These are phyloP conservation scores for Apostichopus japonicus DNA, from an alignment of 35 echinoderm and acorn worm species.

Conservation along the genomic window DNA sequence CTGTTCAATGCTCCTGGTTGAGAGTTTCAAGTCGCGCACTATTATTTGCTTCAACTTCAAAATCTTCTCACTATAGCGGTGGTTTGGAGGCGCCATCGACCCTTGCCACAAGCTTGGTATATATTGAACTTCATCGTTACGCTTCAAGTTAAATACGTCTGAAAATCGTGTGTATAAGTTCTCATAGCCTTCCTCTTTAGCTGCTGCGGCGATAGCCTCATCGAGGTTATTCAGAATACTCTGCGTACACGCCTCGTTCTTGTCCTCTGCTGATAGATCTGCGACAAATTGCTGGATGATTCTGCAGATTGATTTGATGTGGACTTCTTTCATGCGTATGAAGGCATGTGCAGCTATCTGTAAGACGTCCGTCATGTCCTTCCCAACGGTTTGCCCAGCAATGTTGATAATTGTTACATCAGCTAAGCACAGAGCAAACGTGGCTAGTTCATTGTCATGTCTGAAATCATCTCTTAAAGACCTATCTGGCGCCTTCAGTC, in stretches of 20 bases:
- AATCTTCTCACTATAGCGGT: conserved; percentile 45
- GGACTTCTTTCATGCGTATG: conserved; percentile 48
- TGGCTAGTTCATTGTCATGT: conserved; percentile 53
- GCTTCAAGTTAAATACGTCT: conserved; percentile 35
- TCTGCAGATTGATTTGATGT: neutral
- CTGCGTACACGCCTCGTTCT: conserved; percentile 11
- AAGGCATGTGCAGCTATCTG: conserved; percentile 55
- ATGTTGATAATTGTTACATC: conserved; percentile 60
- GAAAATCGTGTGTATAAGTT: neutral
- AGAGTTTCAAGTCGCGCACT: too few species aligned
- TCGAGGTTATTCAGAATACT: conserved; percentile 6
- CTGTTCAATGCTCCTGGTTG: neutral
- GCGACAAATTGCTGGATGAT: conserved; percentile 46
- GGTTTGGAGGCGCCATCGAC: too few species aligned
- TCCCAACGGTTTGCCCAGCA: conserved; percentile 35
- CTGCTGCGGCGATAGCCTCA: neutral
- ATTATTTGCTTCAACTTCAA: neutral
- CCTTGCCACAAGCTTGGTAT: conserved; percentile 4
- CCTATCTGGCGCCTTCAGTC: conserved; percentile 25
- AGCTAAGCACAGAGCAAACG: conserved; percentile 31
- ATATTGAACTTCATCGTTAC: too few species aligned
- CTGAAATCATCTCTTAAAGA: neutral
- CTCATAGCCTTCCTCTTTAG: conserved; percentile 22
- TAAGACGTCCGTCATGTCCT: conserved; percentile 39
- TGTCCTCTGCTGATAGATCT: conserved; percentile 16